Percentiles rank a stretch among this genome's conserved stretches.
These are phyloP conservation scores for Apostichopus californicus DNA, from an alignment of 35 echinoderm and acorn worm species.

Conservation along the genomic window DNA sequence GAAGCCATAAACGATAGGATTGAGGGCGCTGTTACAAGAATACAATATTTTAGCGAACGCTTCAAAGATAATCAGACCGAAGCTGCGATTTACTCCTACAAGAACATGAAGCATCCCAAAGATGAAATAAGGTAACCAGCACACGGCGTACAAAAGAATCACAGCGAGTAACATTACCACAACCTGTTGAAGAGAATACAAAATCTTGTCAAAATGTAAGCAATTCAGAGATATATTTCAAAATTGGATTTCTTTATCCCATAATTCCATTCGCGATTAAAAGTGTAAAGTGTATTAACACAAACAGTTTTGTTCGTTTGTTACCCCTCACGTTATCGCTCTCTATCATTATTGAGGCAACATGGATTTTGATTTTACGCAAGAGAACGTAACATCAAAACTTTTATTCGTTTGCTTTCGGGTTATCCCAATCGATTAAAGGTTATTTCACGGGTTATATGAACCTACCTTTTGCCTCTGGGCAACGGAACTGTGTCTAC, in stretches of 20 bases:
- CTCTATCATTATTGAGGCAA: neutral
- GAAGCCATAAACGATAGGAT: constrained; percentile 85
- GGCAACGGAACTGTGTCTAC: constrained; percentile 34
- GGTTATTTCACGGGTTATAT: neutral
- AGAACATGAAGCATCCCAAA: constrained; percentile 13
- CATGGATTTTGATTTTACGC: neutral
- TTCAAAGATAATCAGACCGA: neutral
- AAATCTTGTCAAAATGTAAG: neutral
- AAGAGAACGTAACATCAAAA: neutral
- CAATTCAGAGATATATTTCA: neutral
- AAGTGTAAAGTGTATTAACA: no score
- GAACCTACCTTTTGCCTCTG: constrained; percentile 37
- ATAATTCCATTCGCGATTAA: no score
- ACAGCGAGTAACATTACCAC: constrained; percentile 72
- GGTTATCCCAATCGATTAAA: neutral
- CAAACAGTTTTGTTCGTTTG: no score
- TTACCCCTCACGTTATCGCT: no score
- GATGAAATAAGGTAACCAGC: constrained; percentile 70
- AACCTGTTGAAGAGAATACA: constrained; percentile 47
- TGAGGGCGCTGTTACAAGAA: constrained; percentile 75
- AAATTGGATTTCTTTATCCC: no score
- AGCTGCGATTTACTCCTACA: neutral
- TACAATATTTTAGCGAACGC: constrained; percentile 55
- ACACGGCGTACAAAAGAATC: constrained; percentile 64
- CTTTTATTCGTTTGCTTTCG: neutral